Percentiles rank a stretch among this genome's conserved stretches.
Evolutionary conservation across 2,797 vertebrate species (phyloP).

Genomic region (Aeoliscus strigatus): DNA sequence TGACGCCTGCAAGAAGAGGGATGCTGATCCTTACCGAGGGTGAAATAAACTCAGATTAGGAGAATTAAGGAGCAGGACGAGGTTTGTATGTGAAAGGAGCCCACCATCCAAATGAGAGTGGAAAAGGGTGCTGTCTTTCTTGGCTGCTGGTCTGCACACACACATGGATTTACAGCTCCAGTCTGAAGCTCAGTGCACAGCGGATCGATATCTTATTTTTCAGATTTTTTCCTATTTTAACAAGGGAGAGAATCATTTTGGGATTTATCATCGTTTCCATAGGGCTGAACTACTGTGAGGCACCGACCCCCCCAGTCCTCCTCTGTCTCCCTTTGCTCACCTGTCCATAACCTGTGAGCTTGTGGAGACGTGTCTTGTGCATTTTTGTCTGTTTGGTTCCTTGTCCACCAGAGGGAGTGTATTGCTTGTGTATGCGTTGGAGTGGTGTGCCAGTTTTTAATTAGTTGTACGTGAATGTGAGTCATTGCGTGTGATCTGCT

Average conservation of each 20-base stretch:
- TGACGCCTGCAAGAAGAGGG: too few relatives aligned
- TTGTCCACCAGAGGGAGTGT: conserved; percentile 11
- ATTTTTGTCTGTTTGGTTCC: conserved; percentile 1
- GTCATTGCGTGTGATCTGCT: conserved; percentile 36
- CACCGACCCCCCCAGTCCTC: conserved; percentile 2
- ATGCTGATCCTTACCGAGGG: too few relatives aligned
- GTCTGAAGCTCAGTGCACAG: conserved; percentile 47
- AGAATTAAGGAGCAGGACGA: conserved; percentile 7
- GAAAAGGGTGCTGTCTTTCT: conserved; percentile 48
- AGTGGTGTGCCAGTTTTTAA: conserved; percentile 53
- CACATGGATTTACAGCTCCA: conserved; percentile 67
- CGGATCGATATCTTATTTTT: conserved; percentile 63
- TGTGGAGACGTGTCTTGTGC: conserved; percentile 24
- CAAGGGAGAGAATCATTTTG: conserved; percentile 62
- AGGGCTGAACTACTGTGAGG: conserved; percentile 59
- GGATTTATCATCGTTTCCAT: conserved; percentile 71
- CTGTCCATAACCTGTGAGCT: conserved; percentile 60
- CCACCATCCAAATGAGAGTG: conserved; percentile 40
- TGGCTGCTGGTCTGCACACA: conserved; percentile 49
- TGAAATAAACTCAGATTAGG: too few relatives aligned
- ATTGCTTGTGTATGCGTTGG: not conserved
- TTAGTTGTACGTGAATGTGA: conserved; percentile 51
- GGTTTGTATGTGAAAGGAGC: conserved; percentile 36
- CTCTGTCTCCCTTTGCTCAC: conserved; percentile 36
- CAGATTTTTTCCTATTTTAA: conserved; percentile 25